phyloP scores from a whole-genome alignment of 2,113 vertebrate species.

The Rhinoderma darwinii region DNA sequence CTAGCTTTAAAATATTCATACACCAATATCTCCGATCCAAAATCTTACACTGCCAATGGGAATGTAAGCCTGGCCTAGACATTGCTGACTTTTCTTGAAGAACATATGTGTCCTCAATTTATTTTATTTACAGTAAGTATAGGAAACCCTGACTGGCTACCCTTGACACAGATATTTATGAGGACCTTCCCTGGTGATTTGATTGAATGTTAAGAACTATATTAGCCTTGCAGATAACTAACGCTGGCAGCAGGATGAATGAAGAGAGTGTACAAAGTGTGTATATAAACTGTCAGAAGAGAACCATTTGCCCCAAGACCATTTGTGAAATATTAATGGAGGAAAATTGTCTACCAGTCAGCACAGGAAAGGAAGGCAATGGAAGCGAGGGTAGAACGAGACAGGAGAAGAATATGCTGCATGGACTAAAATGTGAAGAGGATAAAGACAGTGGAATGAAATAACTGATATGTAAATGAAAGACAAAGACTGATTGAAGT shows the following conservation, averaged over 20 bases:
- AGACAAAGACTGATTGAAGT: constrained; percentile 44
- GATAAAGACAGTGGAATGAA: constrained; percentile 12
- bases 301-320: constrained; percentile 49
- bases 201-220: constrained; percentile 52
- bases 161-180: constrained; percentile 44
- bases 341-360: constrained; percentile 41
- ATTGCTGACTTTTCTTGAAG: not conserved
- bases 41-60: constrained; percentile 35
- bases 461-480: constrained; percentile 45
- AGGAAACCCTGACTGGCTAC: constrained; percentile 34
- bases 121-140: constrained; percentile 25
- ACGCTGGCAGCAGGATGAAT: constrained; percentile 44
- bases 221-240: constrained; percentile 56
- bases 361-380: constrained; percentile 21
- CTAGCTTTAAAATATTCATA: constrained; percentile 52
- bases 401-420: not conserved
- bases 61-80: not conserved
- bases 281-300: constrained; percentile 50
- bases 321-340: constrained; percentile 59
- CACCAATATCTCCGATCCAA: constrained; percentile 29
- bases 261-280: constrained; percentile 38
- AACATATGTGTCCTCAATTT: constrained; percentile 12
- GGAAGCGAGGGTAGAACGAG: not conserved
- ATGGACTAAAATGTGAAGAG: not conserved
- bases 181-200: constrained; percentile 46